phyloP scores from a whole-genome alignment of 2,888 invertebrate species.

The Tuta absoluta region DNA sequence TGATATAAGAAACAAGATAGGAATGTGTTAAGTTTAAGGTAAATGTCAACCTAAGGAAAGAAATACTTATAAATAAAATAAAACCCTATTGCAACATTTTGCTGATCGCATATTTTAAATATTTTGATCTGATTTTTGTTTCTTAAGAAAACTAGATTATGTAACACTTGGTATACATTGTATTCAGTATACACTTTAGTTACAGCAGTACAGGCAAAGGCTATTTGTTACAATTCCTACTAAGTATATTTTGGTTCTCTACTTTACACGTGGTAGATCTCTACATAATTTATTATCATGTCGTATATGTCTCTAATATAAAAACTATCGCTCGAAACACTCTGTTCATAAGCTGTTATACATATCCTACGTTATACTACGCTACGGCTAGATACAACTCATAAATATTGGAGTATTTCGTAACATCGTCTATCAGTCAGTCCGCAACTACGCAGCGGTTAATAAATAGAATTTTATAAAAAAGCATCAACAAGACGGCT shows the following conservation, averaged over 20 bases:
- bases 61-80: too few species aligned
- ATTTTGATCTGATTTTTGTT: too few species aligned
- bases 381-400: conserved; percentile 69
- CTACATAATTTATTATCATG: conserved; percentile 48
- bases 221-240: conserved; percentile 45
- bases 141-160: too few species aligned
- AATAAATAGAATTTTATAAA: conserved; percentile 79
- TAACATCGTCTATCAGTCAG: conserved; percentile 76
- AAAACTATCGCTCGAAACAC: conserved; percentile 71
- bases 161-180: not conserved
- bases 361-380: conserved; percentile 53
- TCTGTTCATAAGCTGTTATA: conserved; percentile 69
- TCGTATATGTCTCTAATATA: conserved; percentile 69
- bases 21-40: too few species aligned
- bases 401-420: conserved; percentile 74
- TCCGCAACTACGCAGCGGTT: conserved; percentile 73
- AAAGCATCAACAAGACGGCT: conserved; percentile 80
- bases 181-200: conserved; percentile 22
- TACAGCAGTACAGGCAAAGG: conserved; percentile 38
- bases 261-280: conserved; percentile 45
- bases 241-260: conserved; percentile 34
- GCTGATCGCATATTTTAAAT: too few species aligned
- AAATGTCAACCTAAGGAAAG: too few species aligned
- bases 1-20: too few species aligned
- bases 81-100: too few species aligned